phyloP scores from a whole-genome alignment of 2,797 vertebrate genomes.

The Echeneis naucrates region DNA sequence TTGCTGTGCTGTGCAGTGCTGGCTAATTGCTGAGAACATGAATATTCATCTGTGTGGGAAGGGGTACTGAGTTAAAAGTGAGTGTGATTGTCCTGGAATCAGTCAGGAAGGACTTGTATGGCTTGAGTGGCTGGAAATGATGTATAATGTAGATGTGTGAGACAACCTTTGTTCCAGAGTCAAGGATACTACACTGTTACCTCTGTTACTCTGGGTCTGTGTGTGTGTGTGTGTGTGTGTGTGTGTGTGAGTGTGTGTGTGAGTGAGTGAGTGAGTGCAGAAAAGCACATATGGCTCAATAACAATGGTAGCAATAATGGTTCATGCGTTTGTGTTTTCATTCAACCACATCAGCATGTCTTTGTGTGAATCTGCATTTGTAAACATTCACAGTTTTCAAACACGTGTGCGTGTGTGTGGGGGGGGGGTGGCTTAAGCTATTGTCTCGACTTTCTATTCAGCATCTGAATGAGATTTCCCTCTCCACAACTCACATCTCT shows the following conservation, averaged over 20 bases:
- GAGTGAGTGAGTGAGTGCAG: not conserved
- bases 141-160: constrained; percentile 51
- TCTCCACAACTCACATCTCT: constrained; percentile 50
- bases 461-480: constrained; percentile 55
- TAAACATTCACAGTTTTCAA: constrained; percentile 6
- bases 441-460: constrained; percentile 60
- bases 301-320: not conserved
- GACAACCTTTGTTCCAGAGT: constrained; percentile 51
- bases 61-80: constrained; percentile 35
- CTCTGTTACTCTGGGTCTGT: no score
- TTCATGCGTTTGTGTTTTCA: constrained; percentile 1
- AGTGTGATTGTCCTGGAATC: constrained; percentile 47
- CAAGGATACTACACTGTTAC: constrained; percentile 1
- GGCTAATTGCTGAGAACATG: constrained; percentile 72
- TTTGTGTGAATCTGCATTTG: constrained; percentile 32
- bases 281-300: constrained; percentile 11
- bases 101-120: constrained; percentile 46
- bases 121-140: constrained; percentile 35
- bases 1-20: constrained; percentile 33
- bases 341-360: constrained; percentile 28
- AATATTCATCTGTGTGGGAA: constrained; percentile 71
- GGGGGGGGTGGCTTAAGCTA: constrained; percentile 27
- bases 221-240: constrained; percentile 7
- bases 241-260: not conserved
- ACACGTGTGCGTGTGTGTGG: not conserved